A percentile compares a stretch with the other conserved stretches of the same genome.
Evolutionary conservation across 1,140 invertebrate genomes (phyloP).

Genomic region (Drosophila sturtevanti): DNA sequence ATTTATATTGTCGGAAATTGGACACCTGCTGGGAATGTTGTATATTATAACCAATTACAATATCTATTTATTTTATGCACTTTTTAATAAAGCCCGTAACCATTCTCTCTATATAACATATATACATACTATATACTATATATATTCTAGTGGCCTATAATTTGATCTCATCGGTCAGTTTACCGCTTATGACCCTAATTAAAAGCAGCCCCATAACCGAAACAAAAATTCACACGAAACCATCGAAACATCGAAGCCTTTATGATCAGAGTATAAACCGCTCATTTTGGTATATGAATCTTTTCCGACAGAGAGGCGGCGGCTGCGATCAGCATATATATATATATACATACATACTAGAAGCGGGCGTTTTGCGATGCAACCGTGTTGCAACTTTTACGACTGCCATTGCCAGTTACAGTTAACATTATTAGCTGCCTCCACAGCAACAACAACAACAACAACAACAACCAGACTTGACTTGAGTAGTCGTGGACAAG

Average conservation of each 20-base stretch:
- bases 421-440: constrained; percentile 67
- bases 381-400: constrained; percentile 57
- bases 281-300: constrained; percentile 19
- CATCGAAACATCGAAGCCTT: constrained; percentile 27
- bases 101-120: constrained; percentile 5
- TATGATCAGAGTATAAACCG: constrained; percentile 52
- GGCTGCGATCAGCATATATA: constrained; percentile 55
- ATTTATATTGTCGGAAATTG: constrained; percentile 4
- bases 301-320: not conserved
- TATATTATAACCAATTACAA: constrained; percentile 43
- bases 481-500: constrained; percentile 12
- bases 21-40: constrained; percentile 14
- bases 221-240: constrained; percentile 32
- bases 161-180: constrained; percentile 39
- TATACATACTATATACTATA: not conserved
- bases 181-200: constrained; percentile 58
- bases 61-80: constrained; percentile 43
- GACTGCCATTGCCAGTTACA: constrained; percentile 65
- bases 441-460: constrained; percentile 31
- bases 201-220: constrained; percentile 55
- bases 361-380: constrained; percentile 1
- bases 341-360: too few relatives aligned
- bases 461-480: constrained; percentile 14
- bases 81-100: constrained; percentile 27
- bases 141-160: constrained; percentile 40